phyloP scores from a whole-genome alignment of 2,888 invertebrate species.

The Coleophora flavipennella region DNA sequence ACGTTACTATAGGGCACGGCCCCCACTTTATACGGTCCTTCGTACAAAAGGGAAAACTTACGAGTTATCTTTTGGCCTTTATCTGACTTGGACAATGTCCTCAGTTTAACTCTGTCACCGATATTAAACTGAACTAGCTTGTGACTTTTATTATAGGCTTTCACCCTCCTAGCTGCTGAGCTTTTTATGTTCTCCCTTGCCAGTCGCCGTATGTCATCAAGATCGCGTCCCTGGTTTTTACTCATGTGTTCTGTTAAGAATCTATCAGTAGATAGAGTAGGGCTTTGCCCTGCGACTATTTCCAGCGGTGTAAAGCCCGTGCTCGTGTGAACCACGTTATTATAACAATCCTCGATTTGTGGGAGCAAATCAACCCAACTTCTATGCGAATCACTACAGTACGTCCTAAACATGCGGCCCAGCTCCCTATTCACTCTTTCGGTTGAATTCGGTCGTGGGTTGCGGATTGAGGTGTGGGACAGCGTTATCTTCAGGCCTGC shows the following conservation, averaged over 20 bases:
- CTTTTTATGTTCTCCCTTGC: conserved; percentile 5
- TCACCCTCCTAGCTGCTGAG: not conserved
- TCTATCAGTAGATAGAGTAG: too few relatives aligned
- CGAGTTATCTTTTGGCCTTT: conserved; percentile 7
- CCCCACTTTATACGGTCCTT: conserved; percentile 2
- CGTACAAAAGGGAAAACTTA: conserved; percentile 1
- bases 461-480: conserved; percentile 14
- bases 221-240: too few relatives aligned
- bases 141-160: conserved; percentile 6
- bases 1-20: conserved; percentile 3
- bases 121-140: conserved; percentile 8
- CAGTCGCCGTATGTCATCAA: conserved; percentile 1
- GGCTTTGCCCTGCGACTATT: not conserved
- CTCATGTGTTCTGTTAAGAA: too few relatives aligned
- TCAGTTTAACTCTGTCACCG: conserved; percentile 12
- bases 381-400: conserved; percentile 13
- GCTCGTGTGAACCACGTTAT: conserved; percentile 15
- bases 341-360: conserved; percentile 14
- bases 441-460: conserved; percentile 15
- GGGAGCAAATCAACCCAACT: conserved; percentile 12
- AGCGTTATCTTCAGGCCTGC: conserved; percentile 3
- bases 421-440: conserved; percentile 18
- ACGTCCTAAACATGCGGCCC: conserved; percentile 15
- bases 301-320: conserved; percentile 7
- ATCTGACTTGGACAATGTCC: conserved; percentile 5